Evolutionary conservation across 1,140 invertebrate genomes (phyloP).

Genomic region (Trichoplusia ni): DNA sequence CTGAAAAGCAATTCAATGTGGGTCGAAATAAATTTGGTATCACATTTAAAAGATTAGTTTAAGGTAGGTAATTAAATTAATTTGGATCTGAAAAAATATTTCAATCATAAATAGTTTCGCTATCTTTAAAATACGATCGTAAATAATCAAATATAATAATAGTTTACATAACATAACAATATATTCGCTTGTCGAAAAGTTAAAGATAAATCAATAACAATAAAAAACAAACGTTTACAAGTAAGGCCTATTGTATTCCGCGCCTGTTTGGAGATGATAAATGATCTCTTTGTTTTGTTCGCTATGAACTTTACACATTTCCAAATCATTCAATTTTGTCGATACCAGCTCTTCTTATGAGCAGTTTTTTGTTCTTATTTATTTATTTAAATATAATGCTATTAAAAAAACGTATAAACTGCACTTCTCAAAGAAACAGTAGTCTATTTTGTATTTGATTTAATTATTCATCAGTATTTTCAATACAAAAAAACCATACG

Average conservation of each 20-base stretch:
- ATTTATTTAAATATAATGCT: not conserved
- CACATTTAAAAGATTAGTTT: no score
- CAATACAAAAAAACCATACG: no score
- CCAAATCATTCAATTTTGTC: constrained; percentile 24
- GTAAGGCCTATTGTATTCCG: constrained; percentile 18
- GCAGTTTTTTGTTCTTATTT: no score
- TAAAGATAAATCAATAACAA: constrained; percentile 27
- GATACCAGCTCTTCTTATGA: constrained; percentile 14
- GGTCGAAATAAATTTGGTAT: no score
- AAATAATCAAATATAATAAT: not conserved
- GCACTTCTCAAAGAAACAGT: no score
- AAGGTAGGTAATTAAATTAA: no score
- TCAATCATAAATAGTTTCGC: no score
- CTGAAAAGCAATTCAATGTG: no score
- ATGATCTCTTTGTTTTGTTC: constrained; percentile 30
- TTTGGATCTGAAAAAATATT: no score
- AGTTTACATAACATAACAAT: constrained; percentile 8
- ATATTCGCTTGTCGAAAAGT: constrained; percentile 27
- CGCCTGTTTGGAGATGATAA: constrained; percentile 30
- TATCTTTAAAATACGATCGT: no score
- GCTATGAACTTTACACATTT: constrained; percentile 8
- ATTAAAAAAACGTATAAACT: not conserved
- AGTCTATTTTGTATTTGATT: no score
- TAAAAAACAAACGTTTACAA: constrained; percentile 25
- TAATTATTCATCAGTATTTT: no score